Evolutionary conservation across 2,113 vertebrate genomes (phyloP).

Genomic region (Zingel zingel): DNA sequence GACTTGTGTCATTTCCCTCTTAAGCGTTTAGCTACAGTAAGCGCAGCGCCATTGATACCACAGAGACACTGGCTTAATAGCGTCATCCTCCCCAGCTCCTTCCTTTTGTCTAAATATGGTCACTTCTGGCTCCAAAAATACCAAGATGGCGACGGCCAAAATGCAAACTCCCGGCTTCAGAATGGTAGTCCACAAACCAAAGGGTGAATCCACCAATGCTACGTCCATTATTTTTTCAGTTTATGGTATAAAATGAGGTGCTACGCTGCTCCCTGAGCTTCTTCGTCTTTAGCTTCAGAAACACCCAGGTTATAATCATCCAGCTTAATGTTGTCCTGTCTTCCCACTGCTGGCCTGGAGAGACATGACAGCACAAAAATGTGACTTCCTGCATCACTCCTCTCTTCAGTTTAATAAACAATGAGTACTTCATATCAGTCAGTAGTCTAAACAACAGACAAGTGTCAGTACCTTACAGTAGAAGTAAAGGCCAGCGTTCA

Average conservation of each 20-base stretch:
- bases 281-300: neutral
- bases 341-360: neutral
- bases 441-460: neutral
- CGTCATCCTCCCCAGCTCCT: too few relatives aligned
- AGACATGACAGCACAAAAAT: neutral
- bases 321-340: neutral
- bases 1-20: too few relatives aligned
- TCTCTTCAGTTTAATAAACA: neutral
- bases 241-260: neutral
- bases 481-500: neutral
- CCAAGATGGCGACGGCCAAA: too few relatives aligned
- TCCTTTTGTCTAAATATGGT: too few relatives aligned
- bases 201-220: too few relatives aligned
- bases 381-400: neutral
- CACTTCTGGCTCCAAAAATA: too few relatives aligned
- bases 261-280: neutral
- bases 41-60: too few relatives aligned
- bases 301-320: neutral
- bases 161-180: too few relatives aligned
- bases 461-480: constrained; percentile 2
- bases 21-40: too few relatives aligned
- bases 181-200: too few relatives aligned
- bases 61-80: too few relatives aligned
- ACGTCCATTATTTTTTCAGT: too few relatives aligned
- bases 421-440: neutral